Percentiles rank a stretch among this genome's conserved stretches.
phyloP scores from a whole-genome alignment of 2,888 invertebrate genomes.

The Drosophila yooni region DNA sequence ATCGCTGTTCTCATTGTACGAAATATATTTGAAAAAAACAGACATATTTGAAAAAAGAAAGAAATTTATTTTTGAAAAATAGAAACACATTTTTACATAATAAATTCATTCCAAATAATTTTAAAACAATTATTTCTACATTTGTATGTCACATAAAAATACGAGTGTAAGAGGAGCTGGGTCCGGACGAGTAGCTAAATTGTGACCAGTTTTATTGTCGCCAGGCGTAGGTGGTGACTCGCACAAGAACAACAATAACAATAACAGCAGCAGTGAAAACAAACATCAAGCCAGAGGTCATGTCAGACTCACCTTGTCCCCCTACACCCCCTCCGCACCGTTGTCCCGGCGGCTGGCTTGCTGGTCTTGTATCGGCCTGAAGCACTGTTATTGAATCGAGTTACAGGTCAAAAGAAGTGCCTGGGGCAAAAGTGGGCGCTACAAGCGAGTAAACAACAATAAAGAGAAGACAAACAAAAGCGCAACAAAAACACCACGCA shows the following conservation, averaged over 20 bases:
- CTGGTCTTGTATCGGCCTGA: conserved; percentile 21
- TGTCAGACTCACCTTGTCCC: conserved; percentile 9
- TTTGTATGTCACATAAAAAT: background rate
- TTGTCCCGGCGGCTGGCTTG: conserved; percentile 3
- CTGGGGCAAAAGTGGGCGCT: conserved; percentile 62
- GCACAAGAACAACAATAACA: conserved; percentile 28
- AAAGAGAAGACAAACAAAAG: conserved; percentile 80
- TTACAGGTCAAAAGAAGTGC: conserved; percentile 77
- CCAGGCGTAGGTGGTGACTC: conserved; percentile 36
- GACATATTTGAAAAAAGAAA: too few relatives aligned
- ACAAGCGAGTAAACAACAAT: conserved; percentile 77
- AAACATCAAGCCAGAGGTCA: conserved; percentile 57
- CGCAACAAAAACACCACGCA: conserved; percentile 54
- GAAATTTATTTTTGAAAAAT: background rate
- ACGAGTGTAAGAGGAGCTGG: conserved; percentile 1
- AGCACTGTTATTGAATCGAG: conserved; percentile 70
- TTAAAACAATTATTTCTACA: background rate
- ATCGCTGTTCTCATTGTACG: background rate
- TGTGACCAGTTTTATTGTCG: conserved; percentile 32
- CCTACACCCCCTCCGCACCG: background rate
- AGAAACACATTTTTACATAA: background rate
- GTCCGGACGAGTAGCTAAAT: background rate
- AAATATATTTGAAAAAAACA: background rate
- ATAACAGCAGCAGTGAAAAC: conserved; percentile 14
- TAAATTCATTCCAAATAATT: background rate